A percentile compares a stretch with the other conserved stretches of the same genome.
Evolutionary conservation across 2,797 vertebrate genomes (phyloP).

Genomic region (Alcedo atthis): DNA sequence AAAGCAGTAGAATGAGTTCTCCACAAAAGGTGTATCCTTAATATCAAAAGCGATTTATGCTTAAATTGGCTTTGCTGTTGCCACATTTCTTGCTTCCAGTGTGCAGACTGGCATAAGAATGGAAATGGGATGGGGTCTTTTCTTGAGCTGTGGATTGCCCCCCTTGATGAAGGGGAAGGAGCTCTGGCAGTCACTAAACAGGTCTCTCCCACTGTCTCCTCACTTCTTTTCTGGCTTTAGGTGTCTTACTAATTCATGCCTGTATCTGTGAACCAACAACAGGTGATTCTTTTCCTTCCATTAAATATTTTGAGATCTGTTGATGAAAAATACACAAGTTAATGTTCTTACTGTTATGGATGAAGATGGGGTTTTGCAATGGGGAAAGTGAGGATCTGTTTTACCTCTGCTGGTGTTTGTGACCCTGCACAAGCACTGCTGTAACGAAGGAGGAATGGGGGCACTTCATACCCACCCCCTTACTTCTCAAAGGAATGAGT

Average conservation of each 20-base stretch:
- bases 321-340: not conserved
- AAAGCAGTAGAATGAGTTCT: not conserved
- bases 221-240: not conserved
- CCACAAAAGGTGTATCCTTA: conserved; percentile 6
- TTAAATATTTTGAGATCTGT: not conserved
- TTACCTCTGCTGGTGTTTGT: not conserved
- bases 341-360: not conserved
- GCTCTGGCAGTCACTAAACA: not conserved
- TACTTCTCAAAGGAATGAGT: not conserved
- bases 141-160: not conserved
- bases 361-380: not conserved
- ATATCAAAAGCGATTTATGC: not conserved
- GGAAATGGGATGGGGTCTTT: not conserved
- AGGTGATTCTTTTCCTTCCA: not conserved
- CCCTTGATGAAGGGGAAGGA: not conserved
- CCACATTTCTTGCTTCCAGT: not conserved
- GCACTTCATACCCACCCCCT: not conserved
- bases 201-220: not conserved
- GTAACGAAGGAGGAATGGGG: not conserved
- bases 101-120: not conserved
- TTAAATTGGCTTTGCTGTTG: not conserved
- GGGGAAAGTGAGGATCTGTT: not conserved
- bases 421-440: not conserved
- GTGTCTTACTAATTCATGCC: not conserved
- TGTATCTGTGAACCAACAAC: not conserved